These are phyloP conservation scores for Plectropomus leopardus DNA, from an alignment of 2,113 vertebrate species.

Conservation along the genomic window DNA sequence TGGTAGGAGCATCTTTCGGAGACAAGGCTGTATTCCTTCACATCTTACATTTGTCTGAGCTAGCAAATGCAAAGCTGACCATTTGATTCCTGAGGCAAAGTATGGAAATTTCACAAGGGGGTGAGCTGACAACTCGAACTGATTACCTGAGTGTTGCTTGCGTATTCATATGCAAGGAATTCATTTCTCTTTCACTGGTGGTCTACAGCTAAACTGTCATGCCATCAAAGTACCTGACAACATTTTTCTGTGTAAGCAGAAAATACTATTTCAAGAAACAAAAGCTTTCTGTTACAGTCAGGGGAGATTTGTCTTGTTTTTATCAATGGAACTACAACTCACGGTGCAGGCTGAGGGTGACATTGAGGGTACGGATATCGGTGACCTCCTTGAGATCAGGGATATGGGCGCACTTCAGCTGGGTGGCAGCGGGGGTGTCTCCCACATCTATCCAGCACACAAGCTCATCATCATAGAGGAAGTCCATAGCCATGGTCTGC, in stretches of 20 bases:
- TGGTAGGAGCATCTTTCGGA: conserved; percentile 41
- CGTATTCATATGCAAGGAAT: not conserved
- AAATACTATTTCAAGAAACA: not conserved
- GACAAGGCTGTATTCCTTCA: conserved; percentile 22
- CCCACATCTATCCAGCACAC: conserved; percentile 98
- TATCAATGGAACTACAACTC: conserved; percentile 78
- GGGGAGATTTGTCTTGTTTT: not conserved
- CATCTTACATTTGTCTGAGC: conserved; percentile 46
- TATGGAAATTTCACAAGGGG: conserved; percentile 6
- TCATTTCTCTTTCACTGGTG: not conserved
- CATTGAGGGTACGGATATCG: conserved; percentile 92
- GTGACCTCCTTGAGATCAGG: conserved; percentile 92
- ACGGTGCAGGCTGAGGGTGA: conserved; percentile 97
- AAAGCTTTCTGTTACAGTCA: not conserved
- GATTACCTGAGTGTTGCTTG: conserved; percentile 11
- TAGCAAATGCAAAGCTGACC: conserved; percentile 37
- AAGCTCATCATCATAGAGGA: conserved; percentile 92
- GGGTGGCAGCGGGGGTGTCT: conserved; percentile 89
- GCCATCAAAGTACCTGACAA: not conserved
- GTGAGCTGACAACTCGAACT: conserved; percentile 9
- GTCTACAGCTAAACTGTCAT: not conserved
- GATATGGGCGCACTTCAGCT: conserved; percentile 95
- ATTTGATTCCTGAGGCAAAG: conserved; percentile 35
- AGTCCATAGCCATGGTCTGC: conserved; percentile 98
- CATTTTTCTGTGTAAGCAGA: not conserved